Percentiles rank a stretch among this genome's conserved stretches.
These are phyloP conservation scores for Cyanistes caeruleus DNA, from an alignment of 2,113 vertebrate species.

Conservation along the genomic window DNA sequence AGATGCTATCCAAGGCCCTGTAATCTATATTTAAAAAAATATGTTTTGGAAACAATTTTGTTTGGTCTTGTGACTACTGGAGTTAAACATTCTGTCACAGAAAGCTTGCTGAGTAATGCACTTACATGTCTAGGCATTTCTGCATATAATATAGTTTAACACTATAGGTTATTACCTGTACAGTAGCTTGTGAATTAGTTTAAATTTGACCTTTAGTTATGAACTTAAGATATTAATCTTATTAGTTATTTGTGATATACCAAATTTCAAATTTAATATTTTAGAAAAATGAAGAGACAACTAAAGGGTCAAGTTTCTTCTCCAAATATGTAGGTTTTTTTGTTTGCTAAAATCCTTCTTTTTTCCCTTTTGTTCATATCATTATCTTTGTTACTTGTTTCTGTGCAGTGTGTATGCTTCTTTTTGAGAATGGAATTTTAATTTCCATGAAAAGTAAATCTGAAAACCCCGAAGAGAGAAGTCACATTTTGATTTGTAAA, in stretches of 20 bases:
- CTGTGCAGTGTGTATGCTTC: not conserved
- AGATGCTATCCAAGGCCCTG: not conserved
- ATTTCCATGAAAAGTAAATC: not conserved
- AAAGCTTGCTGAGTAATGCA: slow-evolving; percentile 7
- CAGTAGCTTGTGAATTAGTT: not conserved
- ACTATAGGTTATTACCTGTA: not conserved
- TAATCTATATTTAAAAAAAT: not conserved
- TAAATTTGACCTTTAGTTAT: not conserved
- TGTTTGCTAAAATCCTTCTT: not conserved
- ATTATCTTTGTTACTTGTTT: not conserved
- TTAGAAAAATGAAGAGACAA: not conserved
- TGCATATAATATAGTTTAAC: not conserved
- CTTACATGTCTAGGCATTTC: not conserved
- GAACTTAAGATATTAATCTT: not conserved
- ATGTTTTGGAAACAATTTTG: slow-evolving; percentile 16
- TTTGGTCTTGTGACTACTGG: not conserved
- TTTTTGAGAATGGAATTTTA: not conserved
- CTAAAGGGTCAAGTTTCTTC: not conserved
- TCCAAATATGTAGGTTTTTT: not conserved
- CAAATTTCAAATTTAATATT: not conserved
- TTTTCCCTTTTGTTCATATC: not conserved
- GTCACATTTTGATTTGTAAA: not conserved
- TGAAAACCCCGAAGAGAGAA: not conserved
- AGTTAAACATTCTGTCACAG: slow-evolving; percentile 19
- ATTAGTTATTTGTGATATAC: not conserved